Base-by-base conservation (phyloP, 2,888 invertebrate species). In the Amphipoea lucens region DNA sequence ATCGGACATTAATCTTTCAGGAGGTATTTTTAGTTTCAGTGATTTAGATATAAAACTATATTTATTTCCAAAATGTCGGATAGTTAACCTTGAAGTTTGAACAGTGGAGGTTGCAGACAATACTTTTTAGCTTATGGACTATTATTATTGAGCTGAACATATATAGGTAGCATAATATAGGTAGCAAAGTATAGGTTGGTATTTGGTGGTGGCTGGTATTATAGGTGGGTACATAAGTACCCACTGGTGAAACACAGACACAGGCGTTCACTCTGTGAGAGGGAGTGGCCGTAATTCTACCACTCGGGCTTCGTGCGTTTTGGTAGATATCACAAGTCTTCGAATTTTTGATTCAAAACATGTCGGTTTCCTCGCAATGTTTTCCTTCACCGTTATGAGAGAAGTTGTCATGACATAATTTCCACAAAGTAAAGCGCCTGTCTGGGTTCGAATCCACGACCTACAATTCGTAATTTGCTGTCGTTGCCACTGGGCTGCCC, bases 1-100 rank as follows among this genome's bases (percentile, higher is more conserved):
- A 67, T 68, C 36, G 51, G 42, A 29, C 67, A 62, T 76, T 62
- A 45, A 66, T 84, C 40, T 45, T 66, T 69, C 20, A 70, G 57
- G n/a, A 60, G 12, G 4, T 66, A 23, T 51, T 36, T 70, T 62
- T 67, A 36, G 45, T n/a, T 20, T 45, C 42, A 78, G 5, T 62
- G 14, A 57, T 14, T 62, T 23, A 29, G 4, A 9, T 4, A 51
- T 29, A n/a, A 73, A 45, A n/a, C 17, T 9, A 4, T 11, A 5
- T 11, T n/a, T 48, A 7, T 36, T 60, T n/a, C 17, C 7, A 77
- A 42, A 62, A 6, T 4, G 48, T 62, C 17, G 11, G 20, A n/a
- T 2, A 20, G 36, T 48, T 7, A 23, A 45, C 23, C 45, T 72
- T 29, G 6, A 40, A 57, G 5, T n/a, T 42, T 36, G 48, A 12